phyloP scores from a whole-genome alignment of 2,797 vertebrate species.

The Microctenopoma stevenorrisi region DNA sequence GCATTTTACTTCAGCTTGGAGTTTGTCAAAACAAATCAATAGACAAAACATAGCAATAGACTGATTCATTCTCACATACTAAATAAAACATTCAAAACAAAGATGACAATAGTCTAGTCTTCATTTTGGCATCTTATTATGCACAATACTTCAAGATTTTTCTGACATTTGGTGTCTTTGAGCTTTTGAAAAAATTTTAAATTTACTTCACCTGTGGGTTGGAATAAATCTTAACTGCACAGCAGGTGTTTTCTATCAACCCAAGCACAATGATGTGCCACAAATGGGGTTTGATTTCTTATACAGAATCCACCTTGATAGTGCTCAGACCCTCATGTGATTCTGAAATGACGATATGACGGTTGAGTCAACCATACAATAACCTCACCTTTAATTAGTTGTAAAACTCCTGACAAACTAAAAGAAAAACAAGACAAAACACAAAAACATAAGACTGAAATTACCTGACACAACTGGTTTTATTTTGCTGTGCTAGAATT shows the following conservation, averaged over 20 bases:
- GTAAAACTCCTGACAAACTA: background rate
- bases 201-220: slow-evolving; percentile 1
- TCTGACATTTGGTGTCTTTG: background rate
- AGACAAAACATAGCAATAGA: background rate
- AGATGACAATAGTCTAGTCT: slow-evolving; percentile 10
- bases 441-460: background rate
- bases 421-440: background rate
- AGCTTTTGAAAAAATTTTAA: slow-evolving; percentile 9
- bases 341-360: slow-evolving; percentile 51
- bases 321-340: slow-evolving; percentile 42
- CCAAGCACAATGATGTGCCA: background rate
- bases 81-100: slow-evolving; percentile 23
- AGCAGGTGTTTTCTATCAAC: slow-evolving; percentile 16
- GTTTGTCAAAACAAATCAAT: background rate
- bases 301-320: slow-evolving; percentile 47
- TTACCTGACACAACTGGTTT: background rate
- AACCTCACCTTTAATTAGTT: slow-evolving; percentile 5
- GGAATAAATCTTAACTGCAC: slow-evolving; percentile 1
- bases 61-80: slow-evolving; percentile 9
- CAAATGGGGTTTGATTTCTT: slow-evolving; percentile 30
- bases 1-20: background rate
- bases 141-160: background rate
- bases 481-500: background rate
- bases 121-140: slow-evolving; percentile 8
- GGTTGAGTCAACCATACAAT: slow-evolving; percentile 1